Base-by-base conservation (phyloP, 2,888 invertebrate genomes). In the Tiliacea aurago region DNA sequence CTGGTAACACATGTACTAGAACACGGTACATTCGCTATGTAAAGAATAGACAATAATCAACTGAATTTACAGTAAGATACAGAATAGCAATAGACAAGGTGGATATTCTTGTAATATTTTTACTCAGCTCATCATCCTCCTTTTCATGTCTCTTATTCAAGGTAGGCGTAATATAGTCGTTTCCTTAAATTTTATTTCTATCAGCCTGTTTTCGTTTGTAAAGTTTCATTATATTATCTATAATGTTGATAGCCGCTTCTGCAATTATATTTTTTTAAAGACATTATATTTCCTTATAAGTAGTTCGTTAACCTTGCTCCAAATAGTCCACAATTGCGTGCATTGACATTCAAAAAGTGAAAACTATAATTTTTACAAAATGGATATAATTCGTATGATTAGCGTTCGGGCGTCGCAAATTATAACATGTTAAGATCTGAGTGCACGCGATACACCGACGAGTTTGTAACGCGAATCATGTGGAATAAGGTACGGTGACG, bases 341-440 rank as follows among this genome's bases (percentile, higher is more conserved):
- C 77, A 82, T 73, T 86, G 85, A 86, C 84, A 85, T 85, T 80
- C 78, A 84, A 87, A 84, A 85, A 86, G 84, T 84, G 84, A 85
- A 87, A 84, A 67, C 80, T 61, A 68, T 83, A 77, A 65, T 80
- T 85, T 86, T 78, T 66, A 73, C 70, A 65, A 76, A 83, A 84
- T 78, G 55, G 41, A 66, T 74, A 64, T 86, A 86, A 88, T 88
- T 84, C 45, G 76, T 80, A 76, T 85, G 70, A 86, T 88, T 85
- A 87, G 80, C 56, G 72, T 79, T 73, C 84, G 71, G 73, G 78
- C 75, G 84, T 84, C 69, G 86, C 81, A 87, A 85, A 87, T 86
- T 87, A 77, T 86, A 85, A 80, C 66, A 83, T 83, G 83, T 88
- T 88, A 86, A 86, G 85, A 77, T 86, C 87, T 79, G 85, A 71